Evolutionary conservation across 2,888 invertebrate genomes (phyloP), one percentile per base, ranked within the genome.

Genomic region (Galeopsomyia nigrocyanea): DNA sequence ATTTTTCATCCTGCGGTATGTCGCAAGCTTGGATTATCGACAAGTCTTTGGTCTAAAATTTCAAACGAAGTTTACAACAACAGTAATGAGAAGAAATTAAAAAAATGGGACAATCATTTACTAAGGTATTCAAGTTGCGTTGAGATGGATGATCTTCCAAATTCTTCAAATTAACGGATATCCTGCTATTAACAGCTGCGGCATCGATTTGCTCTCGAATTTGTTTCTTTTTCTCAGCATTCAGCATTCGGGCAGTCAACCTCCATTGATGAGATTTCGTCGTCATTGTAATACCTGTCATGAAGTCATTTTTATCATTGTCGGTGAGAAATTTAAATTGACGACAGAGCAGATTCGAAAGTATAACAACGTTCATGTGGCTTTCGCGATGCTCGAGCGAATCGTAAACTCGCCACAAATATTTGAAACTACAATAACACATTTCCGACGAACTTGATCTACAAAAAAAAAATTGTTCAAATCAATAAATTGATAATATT

Each of bases 371-470:
- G 68, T 83, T 81, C 1, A 83, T 50, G 66, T 77, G 77, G 19
- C 78, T 77, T 47, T 72, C 71, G 66, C 83, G 79, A 14, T 79
- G 70, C 46, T 49, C 46, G 3, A 86, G 68, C 2, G 57, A 56
- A 9, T 79, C 74, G 22, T 84, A 82, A 10, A 82, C 71, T 64
- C 76, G 77, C 46, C 83, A 75, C 14, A 86, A 77, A 67, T 81
- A 81, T 58, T 79, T 80, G 9, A 86, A 74, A 19, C 83, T 82
- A 53, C 74, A 75, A 56, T 76, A 78, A 66, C 83, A 81, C 26
- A 84, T 68, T 39, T 83, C 77, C 3, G 81, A 71, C 10, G 83
- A 77, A 22, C 80, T 78, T 16, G 82, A 73, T 65, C 84, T 85
- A 65, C 55, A 79, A 64, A 39, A 79, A 64, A 39, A 47, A 16